Percentiles rank a stretch among this genome's conserved stretches.
phyloP scores from a whole-genome alignment of 2,888 invertebrate species.

The Eupithecia centaureata region DNA sequence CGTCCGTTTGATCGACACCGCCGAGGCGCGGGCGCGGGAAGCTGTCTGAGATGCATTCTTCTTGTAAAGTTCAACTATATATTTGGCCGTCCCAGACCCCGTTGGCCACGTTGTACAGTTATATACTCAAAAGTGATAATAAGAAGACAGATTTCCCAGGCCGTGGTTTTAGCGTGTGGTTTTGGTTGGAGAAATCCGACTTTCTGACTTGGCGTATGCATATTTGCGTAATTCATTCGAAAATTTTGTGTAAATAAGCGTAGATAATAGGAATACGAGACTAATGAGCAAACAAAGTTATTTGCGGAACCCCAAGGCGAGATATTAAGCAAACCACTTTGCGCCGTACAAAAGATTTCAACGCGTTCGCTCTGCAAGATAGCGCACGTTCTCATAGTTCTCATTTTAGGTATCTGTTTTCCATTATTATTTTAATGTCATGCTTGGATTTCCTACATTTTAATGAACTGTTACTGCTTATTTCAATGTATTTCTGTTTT shows the following conservation, averaged over 20 bases:
- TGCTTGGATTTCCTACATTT: conserved; percentile 28
- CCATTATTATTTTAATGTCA: conserved; percentile 26
- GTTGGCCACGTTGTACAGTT: conserved; percentile 66
- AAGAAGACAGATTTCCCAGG: conserved; percentile 41
- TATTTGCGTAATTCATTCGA: conserved; percentile 20
- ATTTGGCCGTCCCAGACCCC: conserved; percentile 71
- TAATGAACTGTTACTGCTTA: conserved; percentile 20
- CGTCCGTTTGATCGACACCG: conserved; percentile 84
- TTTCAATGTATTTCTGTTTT: conserved; percentile 6
- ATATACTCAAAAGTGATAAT: conserved; percentile 58
- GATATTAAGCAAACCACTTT: conserved; percentile 17
- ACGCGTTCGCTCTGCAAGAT: conserved; percentile 55
- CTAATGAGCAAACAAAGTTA: conserved; percentile 22
- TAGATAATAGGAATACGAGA: conserved; percentile 11
- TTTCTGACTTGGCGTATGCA: conserved; percentile 12
- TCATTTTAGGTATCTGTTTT: conserved; percentile 26
- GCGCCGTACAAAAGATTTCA: conserved; percentile 70
- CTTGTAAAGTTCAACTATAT: conserved; percentile 82
- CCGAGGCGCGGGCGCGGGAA: conserved; percentile 79
- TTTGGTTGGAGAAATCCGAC: conserved; percentile 23
- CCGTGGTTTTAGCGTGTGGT: conserved; percentile 24
- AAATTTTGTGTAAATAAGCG: conserved; percentile 16
- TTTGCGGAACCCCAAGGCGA: conserved; percentile 24
- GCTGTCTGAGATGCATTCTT: conserved; percentile 81
- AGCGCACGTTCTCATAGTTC: conserved; percentile 29